Percentiles rank a stretch among this genome's conserved stretches.
Evolutionary conservation across 1,140 invertebrate genomes (phyloP).

Genomic region (Grapholita molesta): DNA sequence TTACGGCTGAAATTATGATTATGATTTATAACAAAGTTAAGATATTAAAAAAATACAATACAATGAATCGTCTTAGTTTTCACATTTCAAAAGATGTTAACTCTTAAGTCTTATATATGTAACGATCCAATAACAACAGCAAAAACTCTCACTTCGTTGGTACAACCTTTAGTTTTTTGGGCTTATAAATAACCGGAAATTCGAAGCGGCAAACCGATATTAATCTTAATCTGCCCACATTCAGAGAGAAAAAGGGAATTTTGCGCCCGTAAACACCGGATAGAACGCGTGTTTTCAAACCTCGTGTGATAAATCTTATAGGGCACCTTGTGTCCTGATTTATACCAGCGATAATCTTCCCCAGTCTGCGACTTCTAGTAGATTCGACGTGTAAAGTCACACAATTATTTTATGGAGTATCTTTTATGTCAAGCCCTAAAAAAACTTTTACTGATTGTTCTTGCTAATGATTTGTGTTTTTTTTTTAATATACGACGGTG

Average conservation of each 20-base stretch:
- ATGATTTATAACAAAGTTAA: too few relatives aligned
- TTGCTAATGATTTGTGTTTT: too few relatives aligned
- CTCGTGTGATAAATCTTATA: constrained; percentile 45
- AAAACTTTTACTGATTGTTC: too few relatives aligned
- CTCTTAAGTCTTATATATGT: too few relatives aligned
- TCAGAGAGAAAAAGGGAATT: constrained; percentile 27
- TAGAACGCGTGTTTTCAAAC: constrained; percentile 37
- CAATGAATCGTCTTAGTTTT: too few relatives aligned
- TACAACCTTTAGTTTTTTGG: background rate
- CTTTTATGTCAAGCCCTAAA: too few relatives aligned
- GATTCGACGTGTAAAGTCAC: constrained; percentile 36
- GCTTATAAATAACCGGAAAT: constrained; percentile 2
- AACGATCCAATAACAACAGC: background rate
- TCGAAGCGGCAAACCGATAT: constrained; percentile 1
- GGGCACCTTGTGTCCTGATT: constrained; percentile 50
- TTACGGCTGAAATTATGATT: too few relatives aligned
- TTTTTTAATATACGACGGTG: too few relatives aligned
- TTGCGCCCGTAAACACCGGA: constrained; percentile 35
- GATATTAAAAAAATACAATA: too few relatives aligned
- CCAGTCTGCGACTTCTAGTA: constrained; percentile 44
- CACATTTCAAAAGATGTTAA: too few relatives aligned
- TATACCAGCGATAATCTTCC: constrained; percentile 56
- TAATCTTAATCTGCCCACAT: constrained; percentile 29
- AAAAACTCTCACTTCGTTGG: background rate
- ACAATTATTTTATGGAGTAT: background rate